These are phyloP conservation scores for Auanema freiburgensis DNA, from an alignment of 2,888 invertebrate species.

Conservation along the genomic window DNA sequence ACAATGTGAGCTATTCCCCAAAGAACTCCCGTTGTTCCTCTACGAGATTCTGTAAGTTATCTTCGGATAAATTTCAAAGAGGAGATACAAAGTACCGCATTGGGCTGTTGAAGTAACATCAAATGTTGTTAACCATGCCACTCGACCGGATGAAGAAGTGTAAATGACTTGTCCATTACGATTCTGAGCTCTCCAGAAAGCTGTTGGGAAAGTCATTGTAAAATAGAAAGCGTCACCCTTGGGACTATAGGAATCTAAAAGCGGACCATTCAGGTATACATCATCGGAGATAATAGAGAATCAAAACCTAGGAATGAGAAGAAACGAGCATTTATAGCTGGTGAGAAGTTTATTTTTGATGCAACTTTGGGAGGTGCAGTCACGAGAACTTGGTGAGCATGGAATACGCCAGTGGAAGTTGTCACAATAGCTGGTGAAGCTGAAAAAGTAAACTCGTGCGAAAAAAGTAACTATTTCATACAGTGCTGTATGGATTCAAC, in stretches of 20 bases:
- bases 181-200: conserved; percentile 45
- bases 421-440: conserved; percentile 29
- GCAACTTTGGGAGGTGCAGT: conserved; percentile 41
- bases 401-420: conserved; percentile 24
- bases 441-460: conserved; percentile 9
- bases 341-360: conserved; percentile 33
- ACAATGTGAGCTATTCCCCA: conserved; percentile 54
- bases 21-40: conserved; percentile 30
- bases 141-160: conserved; percentile 31
- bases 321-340: conserved; percentile 32
- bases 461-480: not conserved
- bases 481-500: conserved; percentile 11
- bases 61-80: not conserved
- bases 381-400: conserved; percentile 40
- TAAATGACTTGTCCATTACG: conserved; percentile 42
- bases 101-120: conserved; percentile 34
- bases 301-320: conserved; percentile 31
- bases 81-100: conserved; percentile 34
- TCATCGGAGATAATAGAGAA: conserved; percentile 3
- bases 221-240: conserved; percentile 50
- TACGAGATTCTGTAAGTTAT: conserved; percentile 23
- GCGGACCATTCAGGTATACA: too few relatives aligned
- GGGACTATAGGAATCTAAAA: conserved; percentile 45
- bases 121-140: conserved; percentile 52
- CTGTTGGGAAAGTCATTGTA: conserved; percentile 43